Conservation (phyloP, 2,888 invertebrate species). For the Hyles lineata region DNA sequence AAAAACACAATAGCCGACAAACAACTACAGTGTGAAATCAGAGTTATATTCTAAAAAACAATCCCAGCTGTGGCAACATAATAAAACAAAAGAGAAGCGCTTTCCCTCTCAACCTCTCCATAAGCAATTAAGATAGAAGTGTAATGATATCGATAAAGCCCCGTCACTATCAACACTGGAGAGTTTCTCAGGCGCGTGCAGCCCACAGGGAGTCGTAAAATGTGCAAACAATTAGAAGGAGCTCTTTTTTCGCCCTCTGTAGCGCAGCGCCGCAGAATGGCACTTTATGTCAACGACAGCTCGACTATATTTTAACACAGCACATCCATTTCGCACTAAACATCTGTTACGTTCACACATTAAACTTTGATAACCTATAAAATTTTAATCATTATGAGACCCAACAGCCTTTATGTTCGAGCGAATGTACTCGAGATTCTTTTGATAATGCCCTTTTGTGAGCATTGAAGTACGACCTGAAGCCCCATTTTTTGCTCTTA, state of each 20-base stretch:
- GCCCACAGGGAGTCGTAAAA: conserved; percentile 67
- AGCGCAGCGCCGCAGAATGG: conserved; percentile 67
- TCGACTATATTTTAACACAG: conserved; percentile 67
- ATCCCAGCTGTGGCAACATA: neutral
- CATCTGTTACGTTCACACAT: conserved; percentile 74
- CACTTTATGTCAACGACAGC: conserved; percentile 75
- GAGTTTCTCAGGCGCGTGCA: conserved; percentile 51
- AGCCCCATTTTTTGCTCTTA: conserved; percentile 72
- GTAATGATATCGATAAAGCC: conserved; percentile 35
- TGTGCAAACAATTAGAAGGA: conserved; percentile 83
- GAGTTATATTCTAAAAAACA: neutral
- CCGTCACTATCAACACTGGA: conserved; percentile 45
- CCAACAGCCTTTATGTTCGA: neutral
- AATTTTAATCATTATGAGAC: conserved; percentile 41
- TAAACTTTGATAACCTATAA: conserved; percentile 12
- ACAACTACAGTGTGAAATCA: neutral
- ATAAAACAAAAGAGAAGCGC: neutral
- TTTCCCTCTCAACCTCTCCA: conserved; percentile 28
- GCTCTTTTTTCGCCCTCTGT: conserved; percentile 69
- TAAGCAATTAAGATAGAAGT: conserved; percentile 32
- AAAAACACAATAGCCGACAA: neutral
- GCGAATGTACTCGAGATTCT: conserved; percentile 52
- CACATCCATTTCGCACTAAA: conserved; percentile 65
- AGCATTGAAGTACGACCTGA: conserved; percentile 61
- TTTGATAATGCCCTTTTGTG: conserved; percentile 67